These are phyloP conservation scores for Acronicta alni DNA, from an alignment of 2,888 invertebrate species.

Conservation along the genomic window DNA sequence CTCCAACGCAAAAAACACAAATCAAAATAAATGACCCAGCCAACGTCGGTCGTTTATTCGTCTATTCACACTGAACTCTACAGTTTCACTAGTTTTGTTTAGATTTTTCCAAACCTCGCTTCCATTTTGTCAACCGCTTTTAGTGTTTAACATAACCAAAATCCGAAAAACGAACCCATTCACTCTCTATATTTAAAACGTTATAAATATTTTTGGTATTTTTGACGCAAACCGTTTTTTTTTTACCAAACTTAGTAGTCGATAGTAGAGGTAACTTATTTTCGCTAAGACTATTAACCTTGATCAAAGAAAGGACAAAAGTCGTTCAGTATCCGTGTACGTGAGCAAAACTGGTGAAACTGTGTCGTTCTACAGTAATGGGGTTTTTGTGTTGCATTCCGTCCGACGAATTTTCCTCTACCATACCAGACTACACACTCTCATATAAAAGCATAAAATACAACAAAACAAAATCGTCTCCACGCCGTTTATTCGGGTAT, in stretches of 20 bases:
- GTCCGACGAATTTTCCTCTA: slow-evolving; percentile 29
- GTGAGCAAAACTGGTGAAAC: slow-evolving; percentile 54
- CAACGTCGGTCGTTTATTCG: slow-evolving; percentile 34
- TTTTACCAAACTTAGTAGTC: slow-evolving; percentile 52
- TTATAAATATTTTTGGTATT: slow-evolving; percentile 12
- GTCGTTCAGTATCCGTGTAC: slow-evolving; percentile 48
- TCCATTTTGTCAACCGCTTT: slow-evolving; percentile 46
- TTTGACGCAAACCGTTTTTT: slow-evolving; percentile 29
- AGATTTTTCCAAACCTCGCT: slow-evolving; percentile 24
- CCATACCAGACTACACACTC: slow-evolving; percentile 13
- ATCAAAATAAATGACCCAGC: slow-evolving; percentile 39
- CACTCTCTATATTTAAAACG: slow-evolving; percentile 33
- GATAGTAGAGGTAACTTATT: slow-evolving; percentile 62
- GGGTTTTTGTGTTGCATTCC: slow-evolving; percentile 66
- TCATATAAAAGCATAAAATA: slow-evolving; percentile 21
- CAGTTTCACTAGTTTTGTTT: slow-evolving; percentile 32
- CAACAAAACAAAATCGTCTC: slow-evolving; percentile 21
- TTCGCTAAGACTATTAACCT: slow-evolving; percentile 66
- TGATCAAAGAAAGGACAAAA: slow-evolving; percentile 67
- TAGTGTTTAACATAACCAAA: slow-evolving; percentile 16
- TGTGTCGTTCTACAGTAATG: slow-evolving; percentile 61
- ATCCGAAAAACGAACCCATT: slow-evolving; percentile 5
- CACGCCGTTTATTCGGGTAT: slow-evolving; percentile 36
- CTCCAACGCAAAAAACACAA: slow-evolving; percentile 29
- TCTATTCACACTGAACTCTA: slow-evolving; percentile 25